phyloP scores from a whole-genome alignment of 2,797 vertebrate species.

The Hydrophis major region DNA sequence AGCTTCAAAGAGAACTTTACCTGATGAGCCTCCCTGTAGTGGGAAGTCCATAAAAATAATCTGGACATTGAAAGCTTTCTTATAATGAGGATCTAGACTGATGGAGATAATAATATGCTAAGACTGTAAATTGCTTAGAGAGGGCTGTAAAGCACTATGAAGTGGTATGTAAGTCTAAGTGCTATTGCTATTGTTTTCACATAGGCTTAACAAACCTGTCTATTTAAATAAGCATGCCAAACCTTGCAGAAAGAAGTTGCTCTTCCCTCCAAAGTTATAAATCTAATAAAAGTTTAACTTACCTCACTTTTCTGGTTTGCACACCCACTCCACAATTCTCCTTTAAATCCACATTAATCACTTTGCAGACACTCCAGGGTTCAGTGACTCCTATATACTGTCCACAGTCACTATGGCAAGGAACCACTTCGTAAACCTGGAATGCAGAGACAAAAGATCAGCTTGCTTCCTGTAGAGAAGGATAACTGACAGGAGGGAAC shows the following conservation, averaged over 20 bases:
- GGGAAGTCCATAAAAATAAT: neutral
- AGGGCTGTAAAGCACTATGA: too few species aligned
- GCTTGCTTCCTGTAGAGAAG: neutral
- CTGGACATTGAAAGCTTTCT: neutral
- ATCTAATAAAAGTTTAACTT: slow-evolving; percentile 34
- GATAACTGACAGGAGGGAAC: neutral
- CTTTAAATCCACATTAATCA: slow-evolving; percentile 89
- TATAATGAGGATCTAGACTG: neutral
- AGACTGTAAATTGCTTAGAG: too few species aligned
- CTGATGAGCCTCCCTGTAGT: neutral
- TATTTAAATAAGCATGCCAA: neutral
- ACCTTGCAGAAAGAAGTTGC: neutral
- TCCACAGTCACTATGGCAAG: slow-evolving; percentile 92
- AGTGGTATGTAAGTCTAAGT: too few species aligned
- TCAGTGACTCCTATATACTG: slow-evolving; percentile 94
- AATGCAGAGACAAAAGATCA: slow-evolving; percentile 19
- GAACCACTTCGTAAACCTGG: slow-evolving; percentile 96
- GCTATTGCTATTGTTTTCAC: too few species aligned
- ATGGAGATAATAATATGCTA: too few species aligned
- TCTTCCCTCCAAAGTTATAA: neutral
- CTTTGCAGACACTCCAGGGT: slow-evolving; percentile 95
- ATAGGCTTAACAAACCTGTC: neutral
- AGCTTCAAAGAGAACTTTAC: neutral
- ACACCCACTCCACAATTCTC: slow-evolving; percentile 96
- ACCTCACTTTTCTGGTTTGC: slow-evolving; percentile 97